These are phyloP conservation scores for Tenthredo mesomela DNA, from an alignment of 2,888 invertebrate genomes.

Conservation along the genomic window DNA sequence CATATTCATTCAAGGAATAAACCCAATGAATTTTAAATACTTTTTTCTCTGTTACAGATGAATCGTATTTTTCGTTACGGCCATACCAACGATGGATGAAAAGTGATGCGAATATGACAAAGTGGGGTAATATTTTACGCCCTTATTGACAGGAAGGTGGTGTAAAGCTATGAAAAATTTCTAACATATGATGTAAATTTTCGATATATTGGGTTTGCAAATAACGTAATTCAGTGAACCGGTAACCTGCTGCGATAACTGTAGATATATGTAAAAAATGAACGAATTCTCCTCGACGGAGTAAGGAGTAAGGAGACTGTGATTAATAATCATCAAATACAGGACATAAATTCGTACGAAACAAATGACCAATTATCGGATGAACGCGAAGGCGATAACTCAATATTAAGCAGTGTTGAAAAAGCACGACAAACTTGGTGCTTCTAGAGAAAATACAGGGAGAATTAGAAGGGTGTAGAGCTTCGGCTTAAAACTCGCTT, in stretches of 20 bases:
- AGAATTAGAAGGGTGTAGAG: neutral
- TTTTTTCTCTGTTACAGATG: conserved; percentile 40
- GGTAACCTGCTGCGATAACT: neutral
- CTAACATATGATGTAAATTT: conserved; percentile 11
- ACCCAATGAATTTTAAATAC: neutral
- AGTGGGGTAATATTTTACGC: conserved; percentile 4
- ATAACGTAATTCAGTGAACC: conserved; percentile 17
- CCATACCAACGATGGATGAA: conserved; percentile 4
- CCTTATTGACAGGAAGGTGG: conserved; percentile 18
- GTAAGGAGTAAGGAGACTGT: neutral
- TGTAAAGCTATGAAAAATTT: conserved; percentile 9
- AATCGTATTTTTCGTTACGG: neutral
- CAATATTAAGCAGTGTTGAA: conserved; percentile 31
- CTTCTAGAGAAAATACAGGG: neutral
- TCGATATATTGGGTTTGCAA: neutral
- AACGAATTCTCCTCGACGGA: neutral
- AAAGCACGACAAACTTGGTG: neutral
- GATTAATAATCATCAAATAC: conserved; percentile 27
- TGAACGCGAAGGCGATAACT: conserved; percentile 36
- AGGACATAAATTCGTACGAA: conserved; percentile 26
- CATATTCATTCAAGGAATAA: neutral
- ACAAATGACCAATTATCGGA: conserved; percentile 46
- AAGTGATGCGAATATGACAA: conserved; percentile 37
- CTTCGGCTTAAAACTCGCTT: conserved; percentile 31
- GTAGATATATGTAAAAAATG: neutral